A percentile compares a stretch with the other conserved stretches of the same genome.
These are phyloP conservation scores for Albula glossodonta DNA, from an alignment of 2,113 vertebrate species.

Conservation along the genomic window DNA sequence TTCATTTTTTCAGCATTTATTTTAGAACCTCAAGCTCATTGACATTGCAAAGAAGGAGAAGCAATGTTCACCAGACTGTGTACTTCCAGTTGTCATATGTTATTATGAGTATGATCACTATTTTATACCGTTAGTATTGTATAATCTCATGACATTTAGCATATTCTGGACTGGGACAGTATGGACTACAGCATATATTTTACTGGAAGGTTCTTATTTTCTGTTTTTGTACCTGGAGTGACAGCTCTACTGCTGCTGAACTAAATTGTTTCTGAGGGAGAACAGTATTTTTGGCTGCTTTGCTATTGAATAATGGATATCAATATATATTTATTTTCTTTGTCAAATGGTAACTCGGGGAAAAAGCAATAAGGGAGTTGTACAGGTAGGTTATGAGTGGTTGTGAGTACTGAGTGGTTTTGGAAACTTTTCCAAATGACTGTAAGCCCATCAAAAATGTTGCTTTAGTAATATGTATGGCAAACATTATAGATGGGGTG, in stretches of 20 bases:
- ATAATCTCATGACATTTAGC: slow-evolving; percentile 48
- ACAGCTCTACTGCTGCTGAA: slow-evolving; percentile 47
- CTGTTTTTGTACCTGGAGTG: slow-evolving; percentile 37
- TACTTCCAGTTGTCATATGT: slow-evolving; percentile 57
- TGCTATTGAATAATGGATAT: slow-evolving; percentile 59
- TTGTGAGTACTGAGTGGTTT: background rate
- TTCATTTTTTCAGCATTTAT: slow-evolving; percentile 65
- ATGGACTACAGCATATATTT: slow-evolving; percentile 40
- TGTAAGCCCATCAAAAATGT: slow-evolving; percentile 15
- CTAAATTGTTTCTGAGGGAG: slow-evolving; percentile 44
- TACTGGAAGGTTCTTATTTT: slow-evolving; percentile 47
- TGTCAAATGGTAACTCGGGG: slow-evolving; percentile 42
- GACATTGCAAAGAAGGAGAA: slow-evolving; percentile 49
- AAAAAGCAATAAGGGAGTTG: slow-evolving; percentile 71
- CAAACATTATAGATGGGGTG: slow-evolving; percentile 37
- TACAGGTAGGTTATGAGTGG: slow-evolving; percentile 47
- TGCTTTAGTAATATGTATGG: slow-evolving; percentile 29
- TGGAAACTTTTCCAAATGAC: background rate
- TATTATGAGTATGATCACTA: slow-evolving; percentile 16
- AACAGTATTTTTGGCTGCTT: slow-evolving; percentile 58
- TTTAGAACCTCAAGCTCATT: slow-evolving; percentile 57
- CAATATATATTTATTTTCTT: slow-evolving; percentile 56
- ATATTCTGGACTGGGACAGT: slow-evolving; percentile 41
- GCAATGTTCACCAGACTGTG: slow-evolving; percentile 56
- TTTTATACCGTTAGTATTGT: slow-evolving; percentile 46